Conservation (phyloP, 2,113 vertebrate genomes). For the Calyptomena viridis region DNA sequence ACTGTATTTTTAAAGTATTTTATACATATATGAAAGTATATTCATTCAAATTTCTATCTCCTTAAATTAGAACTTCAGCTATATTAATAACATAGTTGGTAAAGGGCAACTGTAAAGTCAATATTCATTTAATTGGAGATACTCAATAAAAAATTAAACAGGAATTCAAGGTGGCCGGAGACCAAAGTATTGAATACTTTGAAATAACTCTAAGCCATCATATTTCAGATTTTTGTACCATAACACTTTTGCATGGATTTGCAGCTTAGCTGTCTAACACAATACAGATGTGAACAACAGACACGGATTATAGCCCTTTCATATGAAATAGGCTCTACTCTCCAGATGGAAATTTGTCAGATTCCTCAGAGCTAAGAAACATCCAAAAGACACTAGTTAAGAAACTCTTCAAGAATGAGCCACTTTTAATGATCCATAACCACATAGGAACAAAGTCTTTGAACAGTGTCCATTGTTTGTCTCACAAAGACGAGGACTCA, state of each 20-base stretch:
- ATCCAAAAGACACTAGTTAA: conserved; percentile 40
- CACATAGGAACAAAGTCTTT: conserved; percentile 55
- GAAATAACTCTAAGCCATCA: background rate
- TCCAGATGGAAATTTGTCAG: conserved; percentile 62
- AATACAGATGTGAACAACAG: conserved; percentile 41
- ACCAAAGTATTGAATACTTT: background rate
- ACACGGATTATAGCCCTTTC: conserved; percentile 41
- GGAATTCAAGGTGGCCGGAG: background rate
- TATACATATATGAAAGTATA: background rate
- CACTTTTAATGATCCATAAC: conserved; percentile 52
- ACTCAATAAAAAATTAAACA: background rate
- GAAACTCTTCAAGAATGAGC: conserved; percentile 54
- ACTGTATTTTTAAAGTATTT: background rate
- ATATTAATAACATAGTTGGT: background rate
- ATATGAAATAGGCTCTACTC: conserved; percentile 19
- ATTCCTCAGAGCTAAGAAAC: conserved; percentile 49
- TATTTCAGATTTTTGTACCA: conserved; percentile 32
- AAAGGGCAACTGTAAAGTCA: background rate
- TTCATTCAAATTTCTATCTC: background rate
- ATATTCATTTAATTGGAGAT: background rate
- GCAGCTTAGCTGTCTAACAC: conserved; percentile 30
- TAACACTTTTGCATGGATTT: conserved; percentile 21
- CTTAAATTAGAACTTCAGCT: background rate
- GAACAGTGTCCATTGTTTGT: conserved; percentile 57
- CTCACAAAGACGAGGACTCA: conserved; percentile 11